phyloP scores from a whole-genome alignment of 2,888 invertebrate genomes.

The Idaea straminata region DNA sequence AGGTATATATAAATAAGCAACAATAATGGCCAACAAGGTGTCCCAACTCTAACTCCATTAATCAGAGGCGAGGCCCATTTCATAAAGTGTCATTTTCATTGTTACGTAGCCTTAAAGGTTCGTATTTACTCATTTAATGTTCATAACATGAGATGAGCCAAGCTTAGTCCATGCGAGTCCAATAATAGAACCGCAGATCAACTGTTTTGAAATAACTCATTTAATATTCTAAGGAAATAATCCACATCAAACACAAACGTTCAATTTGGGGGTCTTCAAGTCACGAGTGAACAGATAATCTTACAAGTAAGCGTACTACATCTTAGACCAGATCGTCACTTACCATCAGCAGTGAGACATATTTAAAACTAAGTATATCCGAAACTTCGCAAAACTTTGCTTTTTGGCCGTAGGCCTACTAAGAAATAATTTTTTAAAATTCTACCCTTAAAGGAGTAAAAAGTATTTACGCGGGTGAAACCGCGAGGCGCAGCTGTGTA shows the following conservation, averaged over 20 bases:
- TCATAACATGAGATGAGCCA: slow-evolving; percentile 50
- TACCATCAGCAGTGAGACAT: too few relatives aligned
- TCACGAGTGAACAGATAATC: neutral
- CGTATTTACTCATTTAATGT: slow-evolving; percentile 62
- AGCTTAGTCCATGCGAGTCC: slow-evolving; percentile 48
- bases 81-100: slow-evolving; percentile 78
- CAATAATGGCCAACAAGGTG: slow-evolving; percentile 49
- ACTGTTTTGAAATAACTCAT: slow-evolving; percentile 30
- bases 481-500: too few relatives aligned
- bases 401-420: too few relatives aligned
- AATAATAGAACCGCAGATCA: slow-evolving; percentile 49
- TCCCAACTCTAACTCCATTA: slow-evolving; percentile 63
- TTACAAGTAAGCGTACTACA: too few relatives aligned
- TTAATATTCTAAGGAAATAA: slow-evolving; percentile 28
- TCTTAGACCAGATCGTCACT: too few relatives aligned
- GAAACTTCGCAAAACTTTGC: too few relatives aligned
- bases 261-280: slow-evolving; percentile 6
- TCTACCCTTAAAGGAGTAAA: slow-evolving; percentile 12
- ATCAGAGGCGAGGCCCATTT: slow-evolving; percentile 68
- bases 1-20: slow-evolving; percentile 55
- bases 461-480: slow-evolving; percentile 11
- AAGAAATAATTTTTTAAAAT: too few relatives aligned
- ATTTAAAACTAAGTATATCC: too few relatives aligned
- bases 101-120: slow-evolving; percentile 64
- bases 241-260: slow-evolving; percentile 19